Percentiles rank a stretch among this genome's conserved stretches.
Conservation (phyloP, 2,797 vertebrate genomes). For the Sardinella longiceps region DNA sequence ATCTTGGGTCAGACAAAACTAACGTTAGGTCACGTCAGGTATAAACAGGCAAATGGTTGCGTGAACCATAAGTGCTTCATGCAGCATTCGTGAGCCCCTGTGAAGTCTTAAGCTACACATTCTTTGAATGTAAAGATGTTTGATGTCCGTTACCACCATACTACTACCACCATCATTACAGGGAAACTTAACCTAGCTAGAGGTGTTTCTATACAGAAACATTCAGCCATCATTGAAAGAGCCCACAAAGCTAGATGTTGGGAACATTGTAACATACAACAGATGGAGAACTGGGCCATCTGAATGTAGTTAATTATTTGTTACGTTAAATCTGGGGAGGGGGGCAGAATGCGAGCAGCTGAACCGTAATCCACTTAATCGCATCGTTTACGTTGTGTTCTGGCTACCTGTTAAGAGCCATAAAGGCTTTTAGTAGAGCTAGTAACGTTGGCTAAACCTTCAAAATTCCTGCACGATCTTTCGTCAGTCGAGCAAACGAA, state of each 20-base stretch:
- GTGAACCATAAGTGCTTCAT: neutral
- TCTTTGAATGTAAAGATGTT: neutral
- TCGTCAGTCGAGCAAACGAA: neutral
- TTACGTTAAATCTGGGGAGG: conserved; percentile 41
- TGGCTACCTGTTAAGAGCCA: neutral
- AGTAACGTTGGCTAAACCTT: neutral
- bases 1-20: neutral
- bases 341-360: conserved; percentile 25
- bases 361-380: conserved; percentile 29
- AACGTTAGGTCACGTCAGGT: neutral
- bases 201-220: neutral
- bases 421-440: neutral
- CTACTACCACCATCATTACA: too few species aligned
- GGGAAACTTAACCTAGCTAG: neutral
- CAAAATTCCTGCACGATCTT: neutral
- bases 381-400: conserved; percentile 35
- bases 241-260: neutral
- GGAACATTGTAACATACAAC: conserved; percentile 8
- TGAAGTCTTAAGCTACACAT: neutral
- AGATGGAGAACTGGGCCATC: conserved; percentile 25
- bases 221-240: neutral
- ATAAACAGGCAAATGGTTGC: neutral
- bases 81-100: neutral
- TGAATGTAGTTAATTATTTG: conserved; percentile 51
- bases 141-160: too few species aligned